Percentiles rank a stretch among this genome's conserved stretches.
These are phyloP conservation scores for pig (Sus scrofa) DNA, from an alignment of 2,113 vertebrate genomes.

Conservation along the genomic window DNA sequence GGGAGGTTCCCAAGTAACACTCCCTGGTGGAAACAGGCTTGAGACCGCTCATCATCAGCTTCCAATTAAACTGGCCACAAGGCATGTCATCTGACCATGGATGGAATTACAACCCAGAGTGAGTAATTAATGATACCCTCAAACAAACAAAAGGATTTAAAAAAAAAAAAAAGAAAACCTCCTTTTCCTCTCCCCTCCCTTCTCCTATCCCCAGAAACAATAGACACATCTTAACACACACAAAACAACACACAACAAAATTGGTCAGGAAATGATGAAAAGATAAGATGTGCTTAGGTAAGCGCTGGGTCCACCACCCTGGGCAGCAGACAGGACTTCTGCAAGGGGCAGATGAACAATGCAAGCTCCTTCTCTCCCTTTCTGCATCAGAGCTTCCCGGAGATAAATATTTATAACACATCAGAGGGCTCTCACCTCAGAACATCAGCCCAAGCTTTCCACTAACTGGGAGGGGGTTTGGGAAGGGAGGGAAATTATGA, in stretches of 20 bases:
- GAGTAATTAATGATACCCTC: constrained; percentile 76
- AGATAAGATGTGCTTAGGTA: background rate
- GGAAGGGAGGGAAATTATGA: constrained; percentile 10
- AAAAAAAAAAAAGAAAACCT: background rate
- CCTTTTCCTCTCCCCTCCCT: background rate
- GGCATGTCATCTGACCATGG: constrained; percentile 80
- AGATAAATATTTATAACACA: constrained; percentile 45
- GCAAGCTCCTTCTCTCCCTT: background rate
- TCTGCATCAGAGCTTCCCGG: background rate
- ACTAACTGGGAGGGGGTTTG: background rate
- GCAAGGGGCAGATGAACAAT: background rate
- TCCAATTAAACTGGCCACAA: constrained; percentile 81
- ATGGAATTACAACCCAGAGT: constrained; percentile 75
- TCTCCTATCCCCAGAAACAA: constrained; percentile 33
- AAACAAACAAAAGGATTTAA: constrained; percentile 63
- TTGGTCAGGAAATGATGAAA: background rate
- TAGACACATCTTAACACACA: constrained; percentile 22
- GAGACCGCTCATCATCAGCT: constrained; percentile 66
- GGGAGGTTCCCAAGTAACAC: constrained; percentile 60
- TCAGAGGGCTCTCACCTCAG: background rate
- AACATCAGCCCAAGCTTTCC: background rate
- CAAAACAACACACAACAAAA: background rate
- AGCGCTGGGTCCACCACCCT: rapidly evolving
- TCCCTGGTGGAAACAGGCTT: constrained; percentile 33
- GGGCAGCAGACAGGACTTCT: background rate